A percentile compares a stretch with the other conserved stretches of the same genome.
Conservation (phyloP, 2,888 invertebrate genomes). For the Tipula lateralis region DNA sequence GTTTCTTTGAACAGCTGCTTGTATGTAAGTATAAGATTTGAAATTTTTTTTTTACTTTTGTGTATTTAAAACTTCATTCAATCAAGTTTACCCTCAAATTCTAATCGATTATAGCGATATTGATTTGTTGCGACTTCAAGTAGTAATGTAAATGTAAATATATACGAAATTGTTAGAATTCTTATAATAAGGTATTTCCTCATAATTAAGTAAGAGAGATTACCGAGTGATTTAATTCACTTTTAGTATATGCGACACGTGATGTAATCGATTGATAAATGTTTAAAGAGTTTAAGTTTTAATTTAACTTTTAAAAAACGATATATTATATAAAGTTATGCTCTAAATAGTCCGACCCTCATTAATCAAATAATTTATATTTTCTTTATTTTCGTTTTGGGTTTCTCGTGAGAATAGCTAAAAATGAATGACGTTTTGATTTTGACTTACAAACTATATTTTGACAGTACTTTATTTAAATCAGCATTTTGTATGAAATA, state of each 20-base stretch:
- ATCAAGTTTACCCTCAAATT: conserved; percentile 24
- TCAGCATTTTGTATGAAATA: too few species aligned
- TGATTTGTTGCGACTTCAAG: not conserved
- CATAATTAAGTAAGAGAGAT: not conserved
- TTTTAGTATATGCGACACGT: not conserved
- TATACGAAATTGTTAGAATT: not conserved
- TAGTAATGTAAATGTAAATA: not conserved
- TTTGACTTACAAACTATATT: too few species aligned
- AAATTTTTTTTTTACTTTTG: not conserved
- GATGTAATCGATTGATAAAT: not conserved
- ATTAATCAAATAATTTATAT: not conserved
- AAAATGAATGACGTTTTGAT: not conserved
- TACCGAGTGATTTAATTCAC: not conserved
- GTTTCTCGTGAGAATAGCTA: not conserved
- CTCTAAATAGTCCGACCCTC: conserved; percentile 9
- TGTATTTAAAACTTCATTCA: not conserved
- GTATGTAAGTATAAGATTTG: conserved; percentile 12
- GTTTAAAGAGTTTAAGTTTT: not conserved
- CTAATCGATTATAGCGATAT: not conserved
- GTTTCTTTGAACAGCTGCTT: conserved; percentile 19
- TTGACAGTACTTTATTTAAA: too few species aligned
- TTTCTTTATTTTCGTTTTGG: not conserved
- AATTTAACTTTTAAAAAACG: not conserved
- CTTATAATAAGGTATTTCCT: not conserved
- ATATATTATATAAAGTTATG: not conserved